These are phyloP conservation scores for Hipparchia semele DNA, from an alignment of 2,888 invertebrate genomes.

Conservation along the genomic window DNA sequence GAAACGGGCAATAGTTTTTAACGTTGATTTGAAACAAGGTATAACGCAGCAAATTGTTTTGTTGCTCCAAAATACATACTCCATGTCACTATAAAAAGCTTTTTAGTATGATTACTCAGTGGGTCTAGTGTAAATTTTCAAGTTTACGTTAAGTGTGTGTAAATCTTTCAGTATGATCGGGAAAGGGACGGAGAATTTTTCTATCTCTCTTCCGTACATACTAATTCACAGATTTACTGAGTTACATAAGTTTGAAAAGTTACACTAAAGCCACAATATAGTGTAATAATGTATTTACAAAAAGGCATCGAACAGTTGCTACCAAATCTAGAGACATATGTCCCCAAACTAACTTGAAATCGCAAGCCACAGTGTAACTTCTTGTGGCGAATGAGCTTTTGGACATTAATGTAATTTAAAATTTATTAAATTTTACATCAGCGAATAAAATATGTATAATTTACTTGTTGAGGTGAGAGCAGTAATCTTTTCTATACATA, in stretches of 20 bases:
- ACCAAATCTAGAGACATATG: conserved; percentile 36
- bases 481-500: conserved; percentile 48
- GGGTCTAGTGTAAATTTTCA: conserved; percentile 1
- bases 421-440: conserved; percentile 56
- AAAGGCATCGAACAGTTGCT: conserved; percentile 16
- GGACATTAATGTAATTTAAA: conserved; percentile 57
- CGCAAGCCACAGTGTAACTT: conserved; percentile 58
- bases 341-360: conserved; percentile 46
- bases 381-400: conserved; percentile 66
- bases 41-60: too few relatives aligned
- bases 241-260: too few relatives aligned
- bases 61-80: neutral
- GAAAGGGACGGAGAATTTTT: too few relatives aligned
- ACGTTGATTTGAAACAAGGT: too few relatives aligned
- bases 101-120: neutral
- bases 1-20: too few relatives aligned
- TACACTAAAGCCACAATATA: too few relatives aligned
- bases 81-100: neutral
- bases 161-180: too few relatives aligned
- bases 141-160: too few relatives aligned
- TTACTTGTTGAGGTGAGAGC: conserved; percentile 62
- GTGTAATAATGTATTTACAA: neutral
- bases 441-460: conserved; percentile 49
- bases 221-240: too few relatives aligned
- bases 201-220: too few relatives aligned